phyloP scores from a whole-genome alignment of 2,797 vertebrate species.

The Centroberyx gerrardi region DNA sequence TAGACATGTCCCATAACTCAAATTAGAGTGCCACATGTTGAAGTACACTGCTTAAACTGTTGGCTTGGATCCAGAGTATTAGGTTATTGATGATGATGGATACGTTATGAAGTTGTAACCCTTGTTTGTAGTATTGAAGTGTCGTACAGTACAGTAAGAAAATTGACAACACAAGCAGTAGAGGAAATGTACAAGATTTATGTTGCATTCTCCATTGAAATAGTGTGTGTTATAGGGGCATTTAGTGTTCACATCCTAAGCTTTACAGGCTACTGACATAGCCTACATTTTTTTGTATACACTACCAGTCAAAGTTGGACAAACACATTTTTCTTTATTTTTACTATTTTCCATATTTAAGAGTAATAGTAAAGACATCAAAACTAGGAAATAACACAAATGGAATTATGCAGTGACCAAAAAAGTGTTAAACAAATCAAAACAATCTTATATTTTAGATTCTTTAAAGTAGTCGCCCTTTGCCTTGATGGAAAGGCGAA shows the following conservation, averaged over 20 bases:
- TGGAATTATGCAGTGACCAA: too few species aligned
- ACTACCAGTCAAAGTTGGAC: too few species aligned
- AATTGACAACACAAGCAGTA: constrained; percentile 1
- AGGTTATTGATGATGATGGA: constrained; percentile 3
- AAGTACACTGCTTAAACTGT: constrained; percentile 19
- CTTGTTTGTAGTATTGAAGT: neutral
- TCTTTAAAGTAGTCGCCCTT: too few species aligned
- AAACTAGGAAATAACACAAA: too few species aligned
- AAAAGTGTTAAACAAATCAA: too few species aligned
- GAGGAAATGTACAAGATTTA: neutral
- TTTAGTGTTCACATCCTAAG: neutral
- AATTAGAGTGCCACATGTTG: constrained; percentile 25
- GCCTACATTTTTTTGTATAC: too few species aligned
- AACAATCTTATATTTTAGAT: too few species aligned
- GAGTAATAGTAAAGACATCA: too few species aligned
- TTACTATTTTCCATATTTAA: too few species aligned
- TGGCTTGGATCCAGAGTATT: constrained; percentile 37
- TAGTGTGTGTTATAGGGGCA: neutral
- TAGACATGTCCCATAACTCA: constrained; percentile 42
- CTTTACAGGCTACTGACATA: too few species aligned
- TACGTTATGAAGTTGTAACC: constrained; percentile 14
- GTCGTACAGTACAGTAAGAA: neutral
- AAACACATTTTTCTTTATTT: too few species aligned
- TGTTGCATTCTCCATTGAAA: neutral
- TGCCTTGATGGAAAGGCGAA: too few species aligned